Evolutionary conservation across 1,140 invertebrate genomes (phyloP), one percentile per base, ranked within the genome.

Genomic region (Achatina immaculata): DNA sequence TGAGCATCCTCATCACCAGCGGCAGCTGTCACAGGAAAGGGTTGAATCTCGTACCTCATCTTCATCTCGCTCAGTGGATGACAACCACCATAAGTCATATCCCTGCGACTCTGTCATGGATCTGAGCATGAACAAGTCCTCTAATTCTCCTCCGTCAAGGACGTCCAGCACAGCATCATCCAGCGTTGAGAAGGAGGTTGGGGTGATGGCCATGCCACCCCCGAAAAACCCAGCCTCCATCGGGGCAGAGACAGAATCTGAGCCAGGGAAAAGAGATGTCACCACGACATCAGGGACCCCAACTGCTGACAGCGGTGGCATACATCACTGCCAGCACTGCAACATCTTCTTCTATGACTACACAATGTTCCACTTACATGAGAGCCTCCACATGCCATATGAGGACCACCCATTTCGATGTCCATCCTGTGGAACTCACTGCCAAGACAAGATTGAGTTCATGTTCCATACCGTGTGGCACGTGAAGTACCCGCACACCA

Each of bases 381-480:
- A 89, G 82, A 87, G 86, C 77, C 87, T 90, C 31, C 89, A 90
- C 83, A 87, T 87, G 24, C 89, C 89, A 0, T 79, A 85, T 66
- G 85, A 87, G 38, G 85, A 87, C 55, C 74, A 84, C 73, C 89
- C 89, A 0, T 90, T 89, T 81, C 80, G 86, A 14, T 90, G 89
- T 82, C 89, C 89, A 28, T 88, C 87, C 7, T 90, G 89, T 83
- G 79, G 85, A 71, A 88, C 87, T 78, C 83, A 85, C 71, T 90
- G 89, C 76, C 89, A 90, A 84, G 89, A 90, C 80, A 85, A 87
- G 36, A 88, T 90, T 69, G 89, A 90, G 84, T 90, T 90, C 80
- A 90, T 88, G 87, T 90, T 90, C 76, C 89, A 90, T 81, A 87
- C 88, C 24, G 89, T 90, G 16, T 90, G 89, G 89, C 89, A 90